Evolutionary conservation across 1,140 invertebrate species (phyloP), one percentile per base, ranked within the genome.

Genomic region (Aphelinus certus): DNA sequence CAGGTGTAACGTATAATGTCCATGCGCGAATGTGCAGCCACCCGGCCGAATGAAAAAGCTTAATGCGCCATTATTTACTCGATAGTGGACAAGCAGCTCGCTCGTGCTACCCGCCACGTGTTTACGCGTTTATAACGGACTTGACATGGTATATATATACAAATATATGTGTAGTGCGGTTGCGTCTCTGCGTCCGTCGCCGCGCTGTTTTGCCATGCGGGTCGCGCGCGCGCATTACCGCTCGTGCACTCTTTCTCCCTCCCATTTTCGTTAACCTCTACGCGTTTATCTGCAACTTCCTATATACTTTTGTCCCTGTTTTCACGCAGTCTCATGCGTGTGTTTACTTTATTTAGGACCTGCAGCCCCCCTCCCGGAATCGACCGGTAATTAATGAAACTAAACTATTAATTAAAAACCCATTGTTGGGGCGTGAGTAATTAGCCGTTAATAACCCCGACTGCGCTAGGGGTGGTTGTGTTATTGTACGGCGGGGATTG

Each of bases 401-500:
- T 86, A 85, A 88, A 87, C 86, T 88, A 88, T 88, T 88, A 86
- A 87, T 88, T 86, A 83, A 85, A 87, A 87, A 85, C 85, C 85
- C 85, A 86, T 88, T 87, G 85, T 86, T 86, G 82, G 83, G 86
- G 87, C 87, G 85, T 84, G 86, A 88, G 86, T 88, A 87, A 87
- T 87, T 87, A 87, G 81, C 85, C 82, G 82, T 83, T 88, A 86
- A 87, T 88, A 86, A 85, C 81, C 75, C 76, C 78, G 75, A 26
- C 26, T 26, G 26, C 26, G 26, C 26, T 26, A 26, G 26, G 26
- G 26, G 26, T 26, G 26, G 26, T 26, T 26, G 26, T 26, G 26
- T 26, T 26, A 26, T 26, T 26, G 26, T 26, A 26, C 26, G 26
- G 26, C 26, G 26, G 26, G 26, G 26, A 26, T 26, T 26, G 26